phyloP scores from a whole-genome alignment of 2,113 vertebrate species.

The Chaenocephalus aceratus region DNA sequence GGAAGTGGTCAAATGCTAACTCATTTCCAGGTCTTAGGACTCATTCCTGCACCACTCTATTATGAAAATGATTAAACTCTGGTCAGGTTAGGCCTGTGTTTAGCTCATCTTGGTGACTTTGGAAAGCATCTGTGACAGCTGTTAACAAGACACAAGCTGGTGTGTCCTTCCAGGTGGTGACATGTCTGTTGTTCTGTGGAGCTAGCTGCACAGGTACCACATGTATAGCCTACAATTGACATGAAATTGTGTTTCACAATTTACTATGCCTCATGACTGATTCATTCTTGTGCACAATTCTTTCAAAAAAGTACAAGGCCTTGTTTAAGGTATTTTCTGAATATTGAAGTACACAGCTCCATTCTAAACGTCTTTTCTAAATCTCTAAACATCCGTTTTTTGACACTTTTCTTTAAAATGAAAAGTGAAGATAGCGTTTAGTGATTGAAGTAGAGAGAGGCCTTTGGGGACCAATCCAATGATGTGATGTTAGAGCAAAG shows the following conservation, averaged over 20 bases:
- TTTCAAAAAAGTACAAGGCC: background rate
- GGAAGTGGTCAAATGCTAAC: too few relatives aligned
- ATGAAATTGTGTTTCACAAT: background rate
- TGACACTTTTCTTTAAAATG: too few relatives aligned
- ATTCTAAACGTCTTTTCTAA: background rate
- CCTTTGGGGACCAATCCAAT: too few relatives aligned
- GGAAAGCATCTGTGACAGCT: background rate
- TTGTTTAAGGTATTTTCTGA: background rate
- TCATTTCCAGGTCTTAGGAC: too few relatives aligned
- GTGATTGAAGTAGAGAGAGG: background rate
- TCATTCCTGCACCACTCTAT: too few relatives aligned
- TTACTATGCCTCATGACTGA: background rate
- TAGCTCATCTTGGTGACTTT: background rate
- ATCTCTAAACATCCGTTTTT: background rate
- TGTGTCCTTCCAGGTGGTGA: background rate
- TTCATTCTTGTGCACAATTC: background rate
- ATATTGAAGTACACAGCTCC: background rate
- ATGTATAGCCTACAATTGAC: background rate
- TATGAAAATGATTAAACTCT: background rate
- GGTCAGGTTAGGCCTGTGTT: background rate
- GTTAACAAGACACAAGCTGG: background rate
- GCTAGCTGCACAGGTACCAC: slow-evolving; percentile 6
- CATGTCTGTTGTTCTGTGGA: background rate
- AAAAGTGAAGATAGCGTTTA: background rate
- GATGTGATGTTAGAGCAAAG: background rate